These are phyloP conservation scores for Thamnophis elegans DNA, from an alignment of 2,797 vertebrate genomes.

Conservation along the genomic window DNA sequence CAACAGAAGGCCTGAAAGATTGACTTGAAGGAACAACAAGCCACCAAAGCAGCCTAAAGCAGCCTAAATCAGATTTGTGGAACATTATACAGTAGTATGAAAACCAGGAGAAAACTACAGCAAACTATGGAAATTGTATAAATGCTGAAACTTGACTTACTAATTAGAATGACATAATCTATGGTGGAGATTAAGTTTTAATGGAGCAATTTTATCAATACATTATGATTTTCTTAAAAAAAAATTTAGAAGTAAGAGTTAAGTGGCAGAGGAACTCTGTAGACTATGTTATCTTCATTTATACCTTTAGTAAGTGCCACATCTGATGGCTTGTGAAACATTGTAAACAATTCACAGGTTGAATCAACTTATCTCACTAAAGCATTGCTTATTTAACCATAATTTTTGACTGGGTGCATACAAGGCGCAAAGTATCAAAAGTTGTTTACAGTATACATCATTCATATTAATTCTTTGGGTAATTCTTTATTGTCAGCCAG, in stretches of 20 bases:
- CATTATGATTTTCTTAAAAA: constrained; percentile 52
- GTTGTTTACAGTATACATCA: not conserved
- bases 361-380: not conserved
- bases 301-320: constrained; percentile 25
- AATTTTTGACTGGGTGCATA: not conserved
- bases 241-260: constrained; percentile 54
- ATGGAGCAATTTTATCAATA: constrained; percentile 63
- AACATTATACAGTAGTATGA: constrained; percentile 70
- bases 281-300: constrained; percentile 1
- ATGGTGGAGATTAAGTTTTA: constrained; percentile 68
- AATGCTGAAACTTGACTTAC: constrained; percentile 74
- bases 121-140: constrained; percentile 78
- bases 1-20: constrained; percentile 71
- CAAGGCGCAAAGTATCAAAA: not conserved
- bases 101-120: constrained; percentile 79
- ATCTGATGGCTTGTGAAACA: constrained; percentile 6
- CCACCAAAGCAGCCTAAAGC: constrained; percentile 74
- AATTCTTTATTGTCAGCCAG: not conserved
- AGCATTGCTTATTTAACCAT: not conserved
- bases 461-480: not conserved
- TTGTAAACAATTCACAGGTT: not conserved
- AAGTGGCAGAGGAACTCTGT: constrained; percentile 24
- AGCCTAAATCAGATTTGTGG: constrained; percentile 79
- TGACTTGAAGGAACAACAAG: constrained; percentile 72
- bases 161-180: constrained; percentile 78